These are phyloP conservation scores for Pipra filicauda DNA, from an alignment of 2,113 vertebrate genomes.

Conservation along the genomic window DNA sequence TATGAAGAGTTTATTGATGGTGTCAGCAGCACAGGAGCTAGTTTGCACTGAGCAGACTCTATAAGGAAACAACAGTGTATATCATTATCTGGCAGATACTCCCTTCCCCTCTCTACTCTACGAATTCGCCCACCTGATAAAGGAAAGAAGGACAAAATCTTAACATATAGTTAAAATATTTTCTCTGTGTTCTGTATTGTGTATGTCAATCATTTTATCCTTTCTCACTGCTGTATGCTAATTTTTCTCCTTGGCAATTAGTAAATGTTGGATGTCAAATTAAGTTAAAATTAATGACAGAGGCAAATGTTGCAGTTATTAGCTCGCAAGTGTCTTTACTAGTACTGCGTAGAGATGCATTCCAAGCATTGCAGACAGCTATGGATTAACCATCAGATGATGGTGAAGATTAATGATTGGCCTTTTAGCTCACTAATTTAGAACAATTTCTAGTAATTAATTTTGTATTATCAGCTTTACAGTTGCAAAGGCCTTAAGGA, in stretches of 20 bases:
- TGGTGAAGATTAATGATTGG: constrained; percentile 92
- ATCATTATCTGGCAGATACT: background rate
- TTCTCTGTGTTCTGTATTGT: background rate
- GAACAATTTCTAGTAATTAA: constrained; percentile 97
- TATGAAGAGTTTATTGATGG: background rate
- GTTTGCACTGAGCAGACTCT: background rate
- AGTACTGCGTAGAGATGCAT: constrained; percentile 78
- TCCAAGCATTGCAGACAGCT: constrained; percentile 79
- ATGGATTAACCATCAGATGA: constrained; percentile 95
- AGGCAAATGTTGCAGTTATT: constrained; percentile 76
- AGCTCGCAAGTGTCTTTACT: constrained; percentile 71
- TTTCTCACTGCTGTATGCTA: constrained; percentile 31
- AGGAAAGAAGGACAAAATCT: background rate
- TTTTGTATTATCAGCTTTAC: constrained; percentile 91
- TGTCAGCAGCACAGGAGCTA: background rate
- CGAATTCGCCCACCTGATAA: background rate
- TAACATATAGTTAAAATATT: background rate
- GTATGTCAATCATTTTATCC: constrained; percentile 42
- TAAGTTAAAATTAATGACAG: constrained; percentile 82
- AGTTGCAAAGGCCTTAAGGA: constrained; percentile 81
- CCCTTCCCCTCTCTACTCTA: background rate
- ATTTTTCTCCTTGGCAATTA: constrained; percentile 75
- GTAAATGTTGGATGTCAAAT: constrained; percentile 83
- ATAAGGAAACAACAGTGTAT: background rate
- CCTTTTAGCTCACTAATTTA: constrained; percentile 95